These are phyloP conservation scores for Speoplatyrhinus poulsoni DNA, from an alignment of 2,113 vertebrate genomes.

Conservation along the genomic window DNA sequence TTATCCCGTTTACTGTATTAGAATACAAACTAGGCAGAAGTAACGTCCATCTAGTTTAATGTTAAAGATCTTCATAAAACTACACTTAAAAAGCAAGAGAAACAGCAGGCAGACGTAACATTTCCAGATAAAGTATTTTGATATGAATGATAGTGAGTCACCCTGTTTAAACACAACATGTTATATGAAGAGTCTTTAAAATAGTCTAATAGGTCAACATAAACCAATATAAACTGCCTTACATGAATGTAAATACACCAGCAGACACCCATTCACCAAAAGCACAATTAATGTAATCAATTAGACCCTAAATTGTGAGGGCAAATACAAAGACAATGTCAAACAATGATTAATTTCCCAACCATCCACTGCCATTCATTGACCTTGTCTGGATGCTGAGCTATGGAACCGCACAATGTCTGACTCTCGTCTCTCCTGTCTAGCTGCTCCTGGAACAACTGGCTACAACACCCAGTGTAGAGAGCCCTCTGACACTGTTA, in stretches of 20 bases:
- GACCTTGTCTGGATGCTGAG: slow-evolving; percentile 49
- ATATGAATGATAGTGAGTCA: slow-evolving; percentile 1
- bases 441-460: slow-evolving; percentile 44
- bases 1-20: no score
- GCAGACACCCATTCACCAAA: background rate
- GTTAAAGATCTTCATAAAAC: no score
- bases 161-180: background rate
- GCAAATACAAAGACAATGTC: slow-evolving; percentile 46
- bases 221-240: slow-evolving; percentile 20
- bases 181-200: slow-evolving; percentile 11
- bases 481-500: slow-evolving; percentile 3
- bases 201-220: background rate
- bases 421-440: slow-evolving; percentile 50
- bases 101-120: background rate
- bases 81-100: background rate
- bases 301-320: slow-evolving; percentile 26
- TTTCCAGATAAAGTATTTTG: background rate
- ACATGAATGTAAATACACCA: slow-evolving; percentile 13
- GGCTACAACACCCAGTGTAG: slow-evolving; percentile 38
- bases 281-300: slow-evolving; percentile 14
- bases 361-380: slow-evolving; percentile 33
- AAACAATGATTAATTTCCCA: slow-evolving; percentile 49
- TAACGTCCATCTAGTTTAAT: no score
- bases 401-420: slow-evolving; percentile 33
- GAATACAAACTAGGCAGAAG: no score